Evolutionary conservation across 2,113 vertebrate species (phyloP).

Genomic region (Albula glossodonta): DNA sequence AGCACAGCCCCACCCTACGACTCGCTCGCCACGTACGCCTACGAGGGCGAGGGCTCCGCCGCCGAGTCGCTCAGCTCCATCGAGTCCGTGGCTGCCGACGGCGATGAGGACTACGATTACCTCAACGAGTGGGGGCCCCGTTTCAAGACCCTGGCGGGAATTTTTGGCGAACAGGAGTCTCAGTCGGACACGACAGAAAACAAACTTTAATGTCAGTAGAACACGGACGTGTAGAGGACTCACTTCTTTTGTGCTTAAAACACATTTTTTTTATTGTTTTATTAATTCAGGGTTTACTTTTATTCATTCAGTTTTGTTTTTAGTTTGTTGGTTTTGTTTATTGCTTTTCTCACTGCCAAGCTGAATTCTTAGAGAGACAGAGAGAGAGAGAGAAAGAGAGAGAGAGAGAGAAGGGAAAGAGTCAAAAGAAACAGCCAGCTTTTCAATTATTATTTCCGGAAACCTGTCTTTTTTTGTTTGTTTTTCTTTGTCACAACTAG

Average conservation of each 20-base stretch:
- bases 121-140: conserved; percentile 93
- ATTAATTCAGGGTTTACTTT: conserved; percentile 27
- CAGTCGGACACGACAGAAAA: conserved; percentile 62
- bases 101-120: conserved; percentile 90
- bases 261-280: conserved; percentile 25
- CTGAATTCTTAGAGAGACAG: conserved; percentile 36
- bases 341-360: conserved; percentile 47
- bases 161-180: conserved; percentile 87
- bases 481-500: conserved; percentile 14
- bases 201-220: conserved; percentile 60
- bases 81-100: conserved; percentile 78
- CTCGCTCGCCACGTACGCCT: conserved; percentile 94
- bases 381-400: conserved; percentile 36
- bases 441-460: conserved; percentile 47
- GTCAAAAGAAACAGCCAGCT: conserved; percentile 41
- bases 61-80: conserved; percentile 95
- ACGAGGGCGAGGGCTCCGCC: conserved; percentile 88
- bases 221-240: neutral
- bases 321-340: conserved; percentile 38
- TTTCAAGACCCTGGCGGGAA: conserved; percentile 92
- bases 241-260: conserved; percentile 1
- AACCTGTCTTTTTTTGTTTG: conserved; percentile 53
- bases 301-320: conserved; percentile 33
- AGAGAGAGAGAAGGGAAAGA: neutral
- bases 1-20: conserved; percentile 89